These are phyloP conservation scores for Zygogramma bicolorata DNA, from an alignment of 2,888 invertebrate species.

Conservation along the genomic window DNA sequence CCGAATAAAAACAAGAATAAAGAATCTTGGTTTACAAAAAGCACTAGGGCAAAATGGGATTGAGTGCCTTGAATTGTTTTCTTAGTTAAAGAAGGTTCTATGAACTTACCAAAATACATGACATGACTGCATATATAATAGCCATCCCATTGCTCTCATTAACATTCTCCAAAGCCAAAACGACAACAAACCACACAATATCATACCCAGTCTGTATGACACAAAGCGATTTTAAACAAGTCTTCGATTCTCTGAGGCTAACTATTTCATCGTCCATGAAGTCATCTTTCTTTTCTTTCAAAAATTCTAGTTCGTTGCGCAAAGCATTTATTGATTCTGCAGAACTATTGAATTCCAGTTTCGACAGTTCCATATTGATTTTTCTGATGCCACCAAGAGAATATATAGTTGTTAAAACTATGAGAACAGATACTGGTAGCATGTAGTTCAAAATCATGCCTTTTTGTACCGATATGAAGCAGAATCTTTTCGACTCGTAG, in stretches of 20 bases:
- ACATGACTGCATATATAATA: slow-evolving; percentile 71
- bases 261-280: slow-evolving; percentile 51
- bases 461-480: slow-evolving; percentile 82
- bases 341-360: slow-evolving; percentile 62
- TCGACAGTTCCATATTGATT: slow-evolving; percentile 65
- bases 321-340: slow-evolving; percentile 63
- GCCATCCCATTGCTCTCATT: slow-evolving; percentile 72
- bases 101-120: slow-evolving; percentile 71
- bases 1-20: no score
- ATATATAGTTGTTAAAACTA: slow-evolving; percentile 74
- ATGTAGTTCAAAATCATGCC: slow-evolving; percentile 84
- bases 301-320: slow-evolving; percentile 58
- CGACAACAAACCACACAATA: slow-evolving; percentile 81
- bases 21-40: neutral
- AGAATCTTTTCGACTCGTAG: slow-evolving; percentile 80
- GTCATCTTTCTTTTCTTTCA: slow-evolving; percentile 56
- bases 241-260: slow-evolving; percentile 72
- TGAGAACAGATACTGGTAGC: slow-evolving; percentile 77
- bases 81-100: neutral
- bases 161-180: slow-evolving; percentile 79
- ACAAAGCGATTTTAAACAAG: slow-evolving; percentile 73
- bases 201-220: slow-evolving; percentile 79
- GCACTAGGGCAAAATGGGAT: no score
- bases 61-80: slow-evolving; percentile 23
- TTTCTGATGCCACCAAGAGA: slow-evolving; percentile 71